These are phyloP conservation scores for Acanthurus leucopareius DNA, from an alignment of 2,797 vertebrate species.

Conservation along the genomic window DNA sequence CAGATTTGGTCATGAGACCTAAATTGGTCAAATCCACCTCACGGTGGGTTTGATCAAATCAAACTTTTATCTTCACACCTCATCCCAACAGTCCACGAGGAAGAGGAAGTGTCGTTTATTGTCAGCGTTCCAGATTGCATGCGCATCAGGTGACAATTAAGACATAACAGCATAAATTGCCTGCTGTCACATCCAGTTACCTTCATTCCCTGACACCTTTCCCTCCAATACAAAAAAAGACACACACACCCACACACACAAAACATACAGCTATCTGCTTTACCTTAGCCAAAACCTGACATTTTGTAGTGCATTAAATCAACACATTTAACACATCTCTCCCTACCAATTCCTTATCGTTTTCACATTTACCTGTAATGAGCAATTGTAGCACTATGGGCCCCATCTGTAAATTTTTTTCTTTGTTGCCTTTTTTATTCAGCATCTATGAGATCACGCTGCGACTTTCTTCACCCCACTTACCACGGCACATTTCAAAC, in stretches of 20 bases:
- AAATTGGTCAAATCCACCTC: slow-evolving; percentile 40
- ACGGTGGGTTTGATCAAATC: slow-evolving; percentile 44
- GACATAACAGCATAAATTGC: slow-evolving; percentile 87
- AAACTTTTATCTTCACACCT: slow-evolving; percentile 49
- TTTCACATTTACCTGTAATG: slow-evolving; percentile 73
- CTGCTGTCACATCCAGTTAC: slow-evolving; percentile 86
- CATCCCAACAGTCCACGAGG: slow-evolving; percentile 24
- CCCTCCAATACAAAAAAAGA: slow-evolving; percentile 46
- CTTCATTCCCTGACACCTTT: slow-evolving; percentile 72
- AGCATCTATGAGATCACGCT: slow-evolving; percentile 59
- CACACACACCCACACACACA: neutral
- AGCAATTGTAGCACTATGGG: slow-evolving; percentile 70
- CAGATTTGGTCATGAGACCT: slow-evolving; percentile 8
- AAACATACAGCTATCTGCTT: slow-evolving; percentile 19
- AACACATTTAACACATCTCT: slow-evolving; percentile 64
- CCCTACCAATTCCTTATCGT: slow-evolving; percentile 52
- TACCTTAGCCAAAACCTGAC: slow-evolving; percentile 61
- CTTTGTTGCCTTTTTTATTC: slow-evolving; percentile 42
- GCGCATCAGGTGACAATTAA: slow-evolving; percentile 88
- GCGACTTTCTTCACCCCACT: slow-evolving; percentile 76
- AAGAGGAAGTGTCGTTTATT: slow-evolving; percentile 63
- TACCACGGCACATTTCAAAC: slow-evolving; percentile 89
- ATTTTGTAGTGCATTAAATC: slow-evolving; percentile 68
- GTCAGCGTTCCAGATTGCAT: slow-evolving; percentile 83
- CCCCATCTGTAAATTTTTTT: slow-evolving; percentile 66